Evolutionary conservation across 2,113 vertebrate genomes (phyloP), one percentile per base, ranked within the genome.

Genomic region (Xenopus tropicalis): DNA sequence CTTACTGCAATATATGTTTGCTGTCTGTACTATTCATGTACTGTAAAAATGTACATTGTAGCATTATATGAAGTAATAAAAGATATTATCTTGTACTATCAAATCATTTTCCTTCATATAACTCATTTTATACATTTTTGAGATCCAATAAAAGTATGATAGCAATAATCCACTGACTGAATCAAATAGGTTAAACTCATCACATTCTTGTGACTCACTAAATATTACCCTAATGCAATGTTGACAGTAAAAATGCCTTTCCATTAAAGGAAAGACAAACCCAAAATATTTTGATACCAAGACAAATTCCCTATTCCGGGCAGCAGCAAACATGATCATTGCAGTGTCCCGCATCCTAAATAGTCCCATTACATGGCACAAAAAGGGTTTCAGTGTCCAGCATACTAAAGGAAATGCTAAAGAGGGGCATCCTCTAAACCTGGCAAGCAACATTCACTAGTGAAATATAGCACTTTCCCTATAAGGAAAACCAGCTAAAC

Each of bases 401-500:
- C 5, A 54, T 54, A 8, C 17, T 54, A 54, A 19, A 17, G 14
- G 83, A 81, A 82, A 82, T 73, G 68, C 70, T 74, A 63, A 12
- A n/a, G 71, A 76, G 76, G 78, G 80, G 82, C 78, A 79, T 83
- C 85, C 80, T 84, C 83, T 83, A 78, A 87, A 86, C 86, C 87
- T 91, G 90, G 87, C 89, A 84, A 80, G 79, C 85, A 80, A 58
- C 82, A 78, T 75, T 75, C 84, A 79, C 85, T 85, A 86, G 89
- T 87, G 86, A 87, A 89, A 90, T 72, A 82, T 88, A 80, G 86
- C 81, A 61, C 85, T 79, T 81, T 83, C 93, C 94, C 91, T 93
- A 93, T 90, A 93, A 90, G 94, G 93, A 85, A 82, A 87, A 80
- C 72, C 85, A 80, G 90, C 90, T 90, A 91, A 93, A 94, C 90